phyloP scores from a whole-genome alignment of 2,888 invertebrate species.

The Pocota personata region DNA sequence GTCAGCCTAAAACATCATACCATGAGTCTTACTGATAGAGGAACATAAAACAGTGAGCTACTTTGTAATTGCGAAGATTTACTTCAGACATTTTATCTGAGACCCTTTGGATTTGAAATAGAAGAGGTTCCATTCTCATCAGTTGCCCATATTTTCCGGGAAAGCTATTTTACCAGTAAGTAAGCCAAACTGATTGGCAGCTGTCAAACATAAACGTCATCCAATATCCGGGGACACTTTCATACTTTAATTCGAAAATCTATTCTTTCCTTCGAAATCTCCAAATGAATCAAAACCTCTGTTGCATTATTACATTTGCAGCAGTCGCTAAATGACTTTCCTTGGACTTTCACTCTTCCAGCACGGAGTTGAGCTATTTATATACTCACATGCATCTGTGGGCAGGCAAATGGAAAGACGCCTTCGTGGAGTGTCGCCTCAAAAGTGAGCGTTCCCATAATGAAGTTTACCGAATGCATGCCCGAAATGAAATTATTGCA shows the following conservation, averaged over 20 bases:
- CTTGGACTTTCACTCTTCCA: not conserved
- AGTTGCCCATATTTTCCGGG: too few relatives aligned
- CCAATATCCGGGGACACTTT: not conserved
- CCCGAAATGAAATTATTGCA: slow-evolving; percentile 50
- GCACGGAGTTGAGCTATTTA: not conserved
- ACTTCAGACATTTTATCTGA: too few relatives aligned
- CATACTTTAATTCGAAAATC: not conserved
- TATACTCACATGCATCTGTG: not conserved
- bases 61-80: too few relatives aligned
- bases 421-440: slow-evolving; percentile 14
- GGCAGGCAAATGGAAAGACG: not conserved
- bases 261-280: not conserved
- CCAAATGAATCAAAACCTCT: not conserved
- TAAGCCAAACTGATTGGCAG: not conserved
- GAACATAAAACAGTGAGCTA: too few relatives aligned
- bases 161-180: too few relatives aligned
- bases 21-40: too few relatives aligned
- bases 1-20: too few relatives aligned
- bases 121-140: too few relatives aligned
- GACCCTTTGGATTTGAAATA: too few relatives aligned
- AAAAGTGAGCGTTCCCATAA: slow-evolving; percentile 40
- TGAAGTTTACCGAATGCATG: slow-evolving; percentile 54
- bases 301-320: not conserved
- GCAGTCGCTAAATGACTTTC: not conserved
- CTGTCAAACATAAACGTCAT: not conserved